A percentile compares a stretch with the other conserved stretches of the same genome.
phyloP scores from a whole-genome alignment of 2,113 vertebrate species.

The Lamprotornis superbus region DNA sequence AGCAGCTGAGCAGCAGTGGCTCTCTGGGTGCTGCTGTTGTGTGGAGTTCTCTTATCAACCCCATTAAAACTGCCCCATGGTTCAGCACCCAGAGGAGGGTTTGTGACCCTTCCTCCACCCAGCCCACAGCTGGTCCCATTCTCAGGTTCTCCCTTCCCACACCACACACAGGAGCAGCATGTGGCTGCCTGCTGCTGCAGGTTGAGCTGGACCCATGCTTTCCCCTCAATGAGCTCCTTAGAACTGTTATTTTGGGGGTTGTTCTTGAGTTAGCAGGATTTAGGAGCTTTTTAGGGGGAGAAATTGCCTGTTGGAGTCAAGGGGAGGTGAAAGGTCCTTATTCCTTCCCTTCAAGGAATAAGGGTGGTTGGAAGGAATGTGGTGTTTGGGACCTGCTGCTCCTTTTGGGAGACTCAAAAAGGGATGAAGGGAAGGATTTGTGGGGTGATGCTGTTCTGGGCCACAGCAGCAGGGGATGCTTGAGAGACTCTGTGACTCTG shows the following conservation, averaged over 20 bases:
- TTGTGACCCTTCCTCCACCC: not conserved
- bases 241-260: not conserved
- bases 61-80: not conserved
- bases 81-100: not conserved
- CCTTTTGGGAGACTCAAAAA: not conserved
- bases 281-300: not conserved
- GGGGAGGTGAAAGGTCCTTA: not conserved
- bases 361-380: not conserved
- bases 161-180: rapidly evolving
- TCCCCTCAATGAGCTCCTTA: not conserved
- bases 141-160: not conserved
- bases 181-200: not conserved
- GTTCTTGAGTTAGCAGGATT: not conserved
- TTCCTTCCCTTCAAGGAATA: not conserved
- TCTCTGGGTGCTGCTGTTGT: not conserved
- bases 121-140: not conserved
- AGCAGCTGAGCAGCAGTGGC: rapidly evolving
- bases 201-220: not conserved
- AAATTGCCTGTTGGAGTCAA: not conserved
- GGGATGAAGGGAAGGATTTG: not conserved
- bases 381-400: not conserved
- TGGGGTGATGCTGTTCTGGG: not conserved
- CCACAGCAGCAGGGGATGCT: not conserved
- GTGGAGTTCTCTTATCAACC: not conserved
- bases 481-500: not conserved